A percentile compares a stretch with the other conserved stretches of the same genome.
Evolutionary conservation across 2,888 invertebrate genomes (phyloP).

Genomic region (Rotaria sp.): DNA sequence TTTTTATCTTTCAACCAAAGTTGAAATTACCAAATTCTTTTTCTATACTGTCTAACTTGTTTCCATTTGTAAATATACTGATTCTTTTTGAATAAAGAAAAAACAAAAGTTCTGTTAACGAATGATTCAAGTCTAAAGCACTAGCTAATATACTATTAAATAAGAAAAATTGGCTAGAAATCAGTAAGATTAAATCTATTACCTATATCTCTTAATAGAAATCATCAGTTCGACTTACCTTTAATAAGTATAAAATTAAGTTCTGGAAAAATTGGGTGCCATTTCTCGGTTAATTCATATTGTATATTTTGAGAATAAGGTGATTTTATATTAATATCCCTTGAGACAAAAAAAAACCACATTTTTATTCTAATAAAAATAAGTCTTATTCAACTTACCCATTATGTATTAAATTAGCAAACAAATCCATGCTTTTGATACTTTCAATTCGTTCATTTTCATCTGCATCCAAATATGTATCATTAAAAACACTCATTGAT

Average conservation of each 20-base stretch:
- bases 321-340: not conserved
- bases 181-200: too few relatives aligned
- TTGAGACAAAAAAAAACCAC: not conserved
- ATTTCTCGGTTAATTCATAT: not conserved
- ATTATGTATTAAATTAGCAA: constrained; percentile 23
- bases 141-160: too few relatives aligned
- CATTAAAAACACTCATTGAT: constrained; percentile 18
- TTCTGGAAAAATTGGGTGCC: not conserved
- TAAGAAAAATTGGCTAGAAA: too few relatives aligned
- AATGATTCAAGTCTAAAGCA: too few relatives aligned
- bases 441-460: not conserved
- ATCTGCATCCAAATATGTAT: constrained; percentile 7
- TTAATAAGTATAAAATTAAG: not conserved
- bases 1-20: too few relatives aligned
- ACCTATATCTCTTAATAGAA: not conserved
- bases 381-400: not conserved
- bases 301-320: not conserved
- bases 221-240: not conserved
- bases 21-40: too few relatives aligned
- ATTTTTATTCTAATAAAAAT: not conserved
- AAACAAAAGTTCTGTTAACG: too few relatives aligned
- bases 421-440: not conserved
- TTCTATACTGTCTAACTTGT: too few relatives aligned
- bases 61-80: too few relatives aligned
- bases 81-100: too few relatives aligned